Evolutionary conservation across 2,797 vertebrate genomes (phyloP).

Genomic region (Ctenochaetus hawaiiensis): DNA sequence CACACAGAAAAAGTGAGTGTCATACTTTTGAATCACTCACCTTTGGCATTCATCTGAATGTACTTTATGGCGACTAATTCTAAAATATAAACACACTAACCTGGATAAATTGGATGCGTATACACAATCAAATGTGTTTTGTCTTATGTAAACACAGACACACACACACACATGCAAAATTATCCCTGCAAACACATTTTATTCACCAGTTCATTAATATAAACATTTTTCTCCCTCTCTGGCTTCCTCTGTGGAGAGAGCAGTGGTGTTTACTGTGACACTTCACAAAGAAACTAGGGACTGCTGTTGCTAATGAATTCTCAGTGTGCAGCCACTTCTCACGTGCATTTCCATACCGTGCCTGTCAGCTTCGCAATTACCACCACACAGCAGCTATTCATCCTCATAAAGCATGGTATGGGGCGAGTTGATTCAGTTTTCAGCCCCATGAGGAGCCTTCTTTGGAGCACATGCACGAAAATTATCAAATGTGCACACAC

Average conservation of each 20-base stretch:
- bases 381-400: slow-evolving; percentile 21
- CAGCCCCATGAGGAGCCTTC: slow-evolving; percentile 6
- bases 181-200: not conserved
- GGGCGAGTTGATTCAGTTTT: slow-evolving; percentile 18
- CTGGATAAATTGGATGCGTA: not conserved
- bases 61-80: not conserved
- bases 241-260: slow-evolving; percentile 5
- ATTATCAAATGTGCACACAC: slow-evolving; percentile 29
- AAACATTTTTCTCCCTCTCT: not conserved
- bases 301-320: slow-evolving; percentile 44
- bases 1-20: not conserved
- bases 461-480: slow-evolving; percentile 25
- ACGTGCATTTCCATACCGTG: slow-evolving; percentile 28
- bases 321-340: slow-evolving; percentile 31
- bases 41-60: slow-evolving; percentile 10
- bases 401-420: slow-evolving; percentile 6
- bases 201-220: not conserved
- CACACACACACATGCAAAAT: not conserved
- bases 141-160: slow-evolving; percentile 12
- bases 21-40: slow-evolving; percentile 28
- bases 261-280: slow-evolving; percentile 16
- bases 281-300: slow-evolving; percentile 17
- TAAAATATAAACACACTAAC: slow-evolving; percentile 16
- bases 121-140: not conserved
- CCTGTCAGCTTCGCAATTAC: slow-evolving; percentile 36